A percentile compares a stretch with the other conserved stretches of the same genome.
Evolutionary conservation across 2,797 vertebrate genomes (phyloP).

Genomic region (Sebastiscus albofasciatus): DNA sequence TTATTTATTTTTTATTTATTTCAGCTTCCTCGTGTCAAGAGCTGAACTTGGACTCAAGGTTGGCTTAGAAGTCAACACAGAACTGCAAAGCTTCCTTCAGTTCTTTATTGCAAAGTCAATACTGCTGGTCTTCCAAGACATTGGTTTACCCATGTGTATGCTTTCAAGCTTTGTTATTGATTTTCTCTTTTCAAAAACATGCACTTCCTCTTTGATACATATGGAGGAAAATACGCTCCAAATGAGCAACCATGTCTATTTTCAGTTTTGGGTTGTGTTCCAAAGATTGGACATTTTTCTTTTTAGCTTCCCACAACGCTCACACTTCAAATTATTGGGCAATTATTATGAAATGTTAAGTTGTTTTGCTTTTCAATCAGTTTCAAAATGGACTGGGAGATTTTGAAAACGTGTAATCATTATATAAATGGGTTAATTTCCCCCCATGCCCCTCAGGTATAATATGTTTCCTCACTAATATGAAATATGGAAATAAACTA

Average conservation of each 20-base stretch:
- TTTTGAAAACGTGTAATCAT: background rate
- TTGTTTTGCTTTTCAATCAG: background rate
- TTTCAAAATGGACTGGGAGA: background rate
- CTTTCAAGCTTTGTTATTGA: background rate
- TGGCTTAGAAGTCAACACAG: constrained; percentile 14
- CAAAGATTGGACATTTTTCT: background rate
- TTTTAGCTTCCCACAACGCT: background rate
- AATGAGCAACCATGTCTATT: background rate
- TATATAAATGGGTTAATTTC: background rate
- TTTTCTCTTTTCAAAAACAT: background rate
- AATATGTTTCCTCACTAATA: background rate
- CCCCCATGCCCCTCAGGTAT: background rate
- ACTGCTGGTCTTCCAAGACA: background rate
- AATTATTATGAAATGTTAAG: background rate
- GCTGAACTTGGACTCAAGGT: constrained; percentile 36
- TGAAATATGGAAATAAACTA: constrained; percentile 13
- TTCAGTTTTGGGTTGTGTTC: background rate
- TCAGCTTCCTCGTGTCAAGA: constrained; percentile 13
- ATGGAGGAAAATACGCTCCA: background rate
- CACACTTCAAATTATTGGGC: background rate
- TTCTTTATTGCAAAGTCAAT: background rate
- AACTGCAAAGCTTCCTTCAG: background rate
- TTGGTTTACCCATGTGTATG: background rate
- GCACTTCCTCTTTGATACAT: background rate
- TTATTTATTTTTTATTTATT: constrained; percentile 12